Conservation (phyloP, 2,888 invertebrate species). For the Brenthis daphne region DNA sequence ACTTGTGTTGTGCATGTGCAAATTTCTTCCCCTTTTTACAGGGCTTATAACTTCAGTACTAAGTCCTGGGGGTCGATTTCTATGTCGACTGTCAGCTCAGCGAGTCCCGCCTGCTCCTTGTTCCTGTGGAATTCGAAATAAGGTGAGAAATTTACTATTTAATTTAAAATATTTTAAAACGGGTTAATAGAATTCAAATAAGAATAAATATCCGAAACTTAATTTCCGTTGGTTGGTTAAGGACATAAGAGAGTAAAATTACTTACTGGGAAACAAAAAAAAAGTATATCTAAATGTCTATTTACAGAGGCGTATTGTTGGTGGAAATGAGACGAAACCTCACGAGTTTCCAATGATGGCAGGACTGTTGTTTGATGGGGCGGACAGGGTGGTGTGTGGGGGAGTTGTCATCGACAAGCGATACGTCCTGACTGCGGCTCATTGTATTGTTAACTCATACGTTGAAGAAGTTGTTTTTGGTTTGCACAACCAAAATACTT, state of each 20-base stretch:
- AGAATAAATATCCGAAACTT: too few relatives aligned
- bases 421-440: constrained; percentile 80
- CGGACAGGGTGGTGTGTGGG: constrained; percentile 78
- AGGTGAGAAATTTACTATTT: background rate
- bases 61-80: constrained; percentile 76
- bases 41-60: constrained; percentile 56
- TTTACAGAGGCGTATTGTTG: constrained; percentile 71
- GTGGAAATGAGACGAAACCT: constrained; percentile 58
- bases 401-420: constrained; percentile 71
- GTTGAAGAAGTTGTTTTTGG: constrained; percentile 61
- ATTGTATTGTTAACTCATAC: constrained; percentile 71
- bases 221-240: too few relatives aligned
- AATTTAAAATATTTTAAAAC: too few relatives aligned
- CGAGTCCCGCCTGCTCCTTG: background rate
- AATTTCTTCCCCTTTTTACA: constrained; percentile 39
- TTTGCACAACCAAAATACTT: constrained; percentile 65
- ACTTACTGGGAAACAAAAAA: background rate
- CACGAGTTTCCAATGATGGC: constrained; percentile 70
- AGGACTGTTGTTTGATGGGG: constrained; percentile 53
- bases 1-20: too few relatives aligned
- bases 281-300: constrained; percentile 25
- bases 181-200: too few relatives aligned
- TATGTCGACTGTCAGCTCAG: constrained; percentile 60
- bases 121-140: constrained; percentile 8
- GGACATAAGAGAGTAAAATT: too few relatives aligned